A percentile compares a stretch with the other conserved stretches of the same genome.
These are phyloP conservation scores for Clavelina lepadiformis DNA, from an alignment of 23 tunicate genomes.

Conservation along the genomic window DNA sequence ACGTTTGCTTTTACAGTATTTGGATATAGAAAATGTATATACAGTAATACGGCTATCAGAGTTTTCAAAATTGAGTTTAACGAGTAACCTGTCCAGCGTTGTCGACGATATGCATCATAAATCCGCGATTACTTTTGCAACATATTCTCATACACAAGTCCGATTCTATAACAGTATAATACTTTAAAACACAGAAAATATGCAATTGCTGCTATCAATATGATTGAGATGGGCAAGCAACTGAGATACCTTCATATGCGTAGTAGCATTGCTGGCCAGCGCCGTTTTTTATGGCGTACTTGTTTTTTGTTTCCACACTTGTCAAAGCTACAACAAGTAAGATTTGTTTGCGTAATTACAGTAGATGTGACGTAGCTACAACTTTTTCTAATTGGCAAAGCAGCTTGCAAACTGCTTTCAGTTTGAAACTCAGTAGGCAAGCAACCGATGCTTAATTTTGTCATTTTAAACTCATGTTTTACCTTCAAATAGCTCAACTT, in stretches of 20 bases:
- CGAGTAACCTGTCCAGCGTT: conserved; percentile 53
- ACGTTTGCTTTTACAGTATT: background rate
- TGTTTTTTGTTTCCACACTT: conserved; percentile 22
- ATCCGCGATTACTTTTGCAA: conserved; percentile 57
- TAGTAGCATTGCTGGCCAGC: conserved; percentile 43
- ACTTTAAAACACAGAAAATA: background rate
- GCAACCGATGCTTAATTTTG: too few species aligned
- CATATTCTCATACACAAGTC: conserved; percentile 70
- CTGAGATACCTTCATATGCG: conserved; percentile 25
- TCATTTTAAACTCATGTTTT: too few species aligned
- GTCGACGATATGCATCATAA: conserved; percentile 70
- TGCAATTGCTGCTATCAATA: background rate
- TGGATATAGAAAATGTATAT: background rate
- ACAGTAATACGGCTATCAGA: background rate
- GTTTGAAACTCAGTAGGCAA: too few species aligned
- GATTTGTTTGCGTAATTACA: too few species aligned
- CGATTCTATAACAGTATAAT: conserved; percentile 43
- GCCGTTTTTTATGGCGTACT: conserved; percentile 15
- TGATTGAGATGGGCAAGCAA: background rate
- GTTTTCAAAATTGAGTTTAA: conserved; percentile 5
- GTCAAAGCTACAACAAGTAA: conserved; percentile 9
- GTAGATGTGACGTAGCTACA: too few species aligned
- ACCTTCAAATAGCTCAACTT: conserved; percentile 90
- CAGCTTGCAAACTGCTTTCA: too few species aligned
- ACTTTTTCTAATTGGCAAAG: too few species aligned